These are phyloP conservation scores for Tapirus terrestris DNA, from an alignment of 2,113 vertebrate species.

Conservation along the genomic window DNA sequence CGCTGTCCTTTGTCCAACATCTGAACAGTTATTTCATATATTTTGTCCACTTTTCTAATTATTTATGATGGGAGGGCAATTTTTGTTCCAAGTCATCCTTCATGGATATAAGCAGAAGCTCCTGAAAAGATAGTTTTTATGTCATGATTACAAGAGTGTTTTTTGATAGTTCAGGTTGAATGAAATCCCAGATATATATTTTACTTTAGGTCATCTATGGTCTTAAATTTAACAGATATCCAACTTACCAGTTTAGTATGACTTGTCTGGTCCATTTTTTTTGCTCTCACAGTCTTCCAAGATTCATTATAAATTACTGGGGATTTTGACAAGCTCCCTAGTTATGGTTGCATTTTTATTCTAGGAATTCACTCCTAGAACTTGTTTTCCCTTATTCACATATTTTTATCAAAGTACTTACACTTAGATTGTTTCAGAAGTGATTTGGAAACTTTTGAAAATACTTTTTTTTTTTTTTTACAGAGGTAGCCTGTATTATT, in stretches of 20 bases:
- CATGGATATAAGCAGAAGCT: neutral
- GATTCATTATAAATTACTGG: neutral
- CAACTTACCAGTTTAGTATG: neutral
- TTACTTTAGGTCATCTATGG: neutral
- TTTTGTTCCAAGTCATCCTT: neutral
- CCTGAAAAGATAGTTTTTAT: neutral
- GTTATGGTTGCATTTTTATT: neutral
- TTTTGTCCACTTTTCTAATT: neutral
- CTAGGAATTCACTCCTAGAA: neutral
- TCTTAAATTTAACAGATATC: neutral
- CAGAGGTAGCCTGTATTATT: neutral
- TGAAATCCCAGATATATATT: neutral
- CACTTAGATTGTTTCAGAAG: neutral
- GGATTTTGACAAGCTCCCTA: neutral
- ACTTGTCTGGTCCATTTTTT: neutral
- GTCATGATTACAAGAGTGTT: neutral
- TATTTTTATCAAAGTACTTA: neutral
- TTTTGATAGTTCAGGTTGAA: neutral
- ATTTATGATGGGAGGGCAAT: neutral
- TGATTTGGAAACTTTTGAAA: neutral
- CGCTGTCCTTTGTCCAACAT: neutral
- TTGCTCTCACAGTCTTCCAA: neutral
- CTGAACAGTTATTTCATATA: neutral
- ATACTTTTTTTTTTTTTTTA: neutral
- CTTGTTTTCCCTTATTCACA: neutral